These are phyloP conservation scores for Gavialis gangeticus DNA, from an alignment of 2,113 vertebrate species.

Conservation along the genomic window DNA sequence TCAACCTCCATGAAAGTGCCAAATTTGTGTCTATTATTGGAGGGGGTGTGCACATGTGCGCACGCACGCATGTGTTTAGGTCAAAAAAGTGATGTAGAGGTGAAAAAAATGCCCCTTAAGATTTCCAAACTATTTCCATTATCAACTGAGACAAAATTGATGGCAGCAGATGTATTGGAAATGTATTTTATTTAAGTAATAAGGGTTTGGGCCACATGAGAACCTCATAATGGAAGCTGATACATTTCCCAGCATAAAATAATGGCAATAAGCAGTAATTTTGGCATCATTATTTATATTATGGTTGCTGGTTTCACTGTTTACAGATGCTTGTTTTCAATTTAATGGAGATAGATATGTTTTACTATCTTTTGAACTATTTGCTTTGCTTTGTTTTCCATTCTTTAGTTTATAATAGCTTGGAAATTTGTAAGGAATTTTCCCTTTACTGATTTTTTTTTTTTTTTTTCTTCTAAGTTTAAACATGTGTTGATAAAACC, in stretches of 20 bases:
- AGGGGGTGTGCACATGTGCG: background rate
- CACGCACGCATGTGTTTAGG: background rate
- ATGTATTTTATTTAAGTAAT: background rate
- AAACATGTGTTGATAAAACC: background rate
- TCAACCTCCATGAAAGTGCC: accelerated
- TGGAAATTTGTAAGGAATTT: background rate
- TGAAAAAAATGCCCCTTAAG: background rate
- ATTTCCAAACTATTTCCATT: background rate
- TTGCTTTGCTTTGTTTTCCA: background rate
- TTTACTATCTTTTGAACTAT: background rate
- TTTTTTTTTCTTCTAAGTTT: too few species aligned
- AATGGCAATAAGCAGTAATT: background rate
- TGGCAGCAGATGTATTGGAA: background rate
- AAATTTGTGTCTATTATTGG: accelerated
- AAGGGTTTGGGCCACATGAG: accelerated
- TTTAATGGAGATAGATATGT: background rate
- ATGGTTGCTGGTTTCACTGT: background rate
- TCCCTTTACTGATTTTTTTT: background rate
- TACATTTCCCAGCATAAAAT: background rate
- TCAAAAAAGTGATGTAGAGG: background rate
- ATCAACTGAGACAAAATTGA: background rate
- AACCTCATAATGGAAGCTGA: background rate
- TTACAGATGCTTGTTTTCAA: background rate
- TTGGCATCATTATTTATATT: background rate
- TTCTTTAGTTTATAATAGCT: background rate